Base-by-base conservation (phyloP, 1,140 invertebrate genomes). In the Heliconius hewitsoni region DNA sequence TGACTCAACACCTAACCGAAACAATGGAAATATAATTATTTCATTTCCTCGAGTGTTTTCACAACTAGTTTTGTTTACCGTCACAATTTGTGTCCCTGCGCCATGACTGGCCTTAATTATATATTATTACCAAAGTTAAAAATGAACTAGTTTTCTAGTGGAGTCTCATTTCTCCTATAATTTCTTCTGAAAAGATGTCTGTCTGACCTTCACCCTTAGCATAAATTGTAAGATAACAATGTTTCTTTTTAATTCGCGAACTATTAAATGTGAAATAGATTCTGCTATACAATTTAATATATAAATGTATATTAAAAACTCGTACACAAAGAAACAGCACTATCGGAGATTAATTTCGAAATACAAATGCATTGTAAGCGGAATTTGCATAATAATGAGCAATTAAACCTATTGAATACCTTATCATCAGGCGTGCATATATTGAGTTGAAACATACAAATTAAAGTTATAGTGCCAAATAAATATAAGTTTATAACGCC, bases 371-470 rank as follows among this genome's bases (percentile, higher is more conserved):
- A 71, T 71, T 19, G 75, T 55, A 55, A 76, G 66, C 60, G 66
- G 42, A 50, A 76, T 76, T 52, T 76, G 42, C 75, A 76, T 71
- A 76, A 11, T 66, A 66, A 66, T 66, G 60, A 30, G 60, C 23
- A 66, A 30, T 66, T 66, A 66, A 60, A 66, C 60, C 30, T 50
- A 42, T 76, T 76, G 16, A 70, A 50, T 76, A 71, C 60, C 2
- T 39, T 23, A 70, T 76, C 75, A 76, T 23, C 37, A 76, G 60
- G 37, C 60, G 42, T 70, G 60, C 23, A 60, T 27, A 23, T 19
- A 60, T 60, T 60, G 57, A 1, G n/a, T 60, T n/a, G 57, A 60
- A 9, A 60, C n/a, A 23, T 55, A 55, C 19, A 55, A 8, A 6
- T 37, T 37, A 37, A 37, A 37, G 34, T 37, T 37, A 37, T 37